Evolutionary conservation across 2,113 vertebrate genomes (phyloP).

Genomic region (Etia nguti): DNA sequence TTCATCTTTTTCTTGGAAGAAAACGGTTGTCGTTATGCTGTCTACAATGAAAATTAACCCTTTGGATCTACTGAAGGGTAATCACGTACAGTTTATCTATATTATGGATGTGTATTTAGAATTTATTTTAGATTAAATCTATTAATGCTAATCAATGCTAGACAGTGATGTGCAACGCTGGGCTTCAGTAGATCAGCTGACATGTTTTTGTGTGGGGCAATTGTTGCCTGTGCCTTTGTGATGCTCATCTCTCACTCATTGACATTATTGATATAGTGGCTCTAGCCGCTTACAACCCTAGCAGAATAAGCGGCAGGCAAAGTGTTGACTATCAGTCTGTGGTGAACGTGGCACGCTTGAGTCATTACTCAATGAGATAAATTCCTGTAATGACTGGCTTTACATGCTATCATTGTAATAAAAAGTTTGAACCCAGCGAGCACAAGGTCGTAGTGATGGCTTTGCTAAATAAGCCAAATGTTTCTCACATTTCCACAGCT

Average conservation of each 20-base stretch:
- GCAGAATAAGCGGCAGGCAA: not conserved
- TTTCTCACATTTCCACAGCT: not conserved
- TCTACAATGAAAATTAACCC: not conserved
- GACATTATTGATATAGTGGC: not conserved
- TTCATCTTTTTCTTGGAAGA: not conserved
- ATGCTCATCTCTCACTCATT: not conserved
- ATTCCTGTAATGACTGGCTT: not conserved
- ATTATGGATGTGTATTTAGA: not conserved
- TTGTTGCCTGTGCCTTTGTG: not conserved
- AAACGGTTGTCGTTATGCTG: not conserved
- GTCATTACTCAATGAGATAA: not conserved
- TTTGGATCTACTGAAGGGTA: not conserved
- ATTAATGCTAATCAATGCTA: not conserved
- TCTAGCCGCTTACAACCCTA: not conserved
- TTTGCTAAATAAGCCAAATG: not conserved
- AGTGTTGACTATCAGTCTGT: not conserved
- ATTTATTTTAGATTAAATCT: not conserved
- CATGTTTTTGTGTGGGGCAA: not conserved
- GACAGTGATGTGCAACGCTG: not conserved
- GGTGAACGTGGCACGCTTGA: not conserved
- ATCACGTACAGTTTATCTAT: not conserved
- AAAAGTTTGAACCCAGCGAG: not conserved
- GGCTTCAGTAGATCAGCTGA: not conserved
- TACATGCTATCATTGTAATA: not conserved
- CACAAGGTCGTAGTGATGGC: not conserved